Conservation (phyloP, 2,888 invertebrate species). For the Andrena dorsata region DNA sequence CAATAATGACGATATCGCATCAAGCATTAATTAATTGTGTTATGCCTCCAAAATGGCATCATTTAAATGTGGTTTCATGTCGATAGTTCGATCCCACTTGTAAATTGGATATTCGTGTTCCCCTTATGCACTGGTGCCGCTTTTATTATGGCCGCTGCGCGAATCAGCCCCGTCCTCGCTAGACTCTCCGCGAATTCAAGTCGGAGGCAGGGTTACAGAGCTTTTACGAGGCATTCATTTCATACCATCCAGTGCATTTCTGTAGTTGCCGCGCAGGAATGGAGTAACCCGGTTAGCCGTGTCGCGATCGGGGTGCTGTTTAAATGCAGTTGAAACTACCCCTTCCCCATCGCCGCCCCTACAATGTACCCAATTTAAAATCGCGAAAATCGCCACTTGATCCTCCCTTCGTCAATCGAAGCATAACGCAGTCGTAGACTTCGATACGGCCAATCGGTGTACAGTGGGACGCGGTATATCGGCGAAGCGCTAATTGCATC, state of each 20-base stretch:
- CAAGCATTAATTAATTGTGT: slow-evolving; percentile 45
- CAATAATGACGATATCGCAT: slow-evolving; percentile 43
- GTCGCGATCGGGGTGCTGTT: slow-evolving; percentile 1
- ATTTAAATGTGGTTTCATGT: slow-evolving; percentile 32
- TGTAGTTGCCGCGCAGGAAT: slow-evolving; percentile 13
- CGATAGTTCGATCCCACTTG: slow-evolving; percentile 17
- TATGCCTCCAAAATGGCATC: slow-evolving; percentile 25
- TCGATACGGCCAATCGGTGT: slow-evolving; percentile 52
- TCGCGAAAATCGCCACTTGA: slow-evolving; percentile 1
- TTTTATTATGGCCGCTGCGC: slow-evolving; percentile 31
- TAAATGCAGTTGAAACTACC: slow-evolving; percentile 20
- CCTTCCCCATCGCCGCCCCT: background rate
- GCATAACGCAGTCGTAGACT: slow-evolving; percentile 58
- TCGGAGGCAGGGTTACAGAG: slow-evolving; percentile 6
- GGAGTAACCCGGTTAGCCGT: slow-evolving; percentile 26
- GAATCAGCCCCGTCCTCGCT: slow-evolving; percentile 27
- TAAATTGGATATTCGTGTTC: slow-evolving; percentile 39
- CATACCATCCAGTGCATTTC: slow-evolving; percentile 23
- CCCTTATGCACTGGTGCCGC: slow-evolving; percentile 8
- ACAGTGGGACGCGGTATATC: slow-evolving; percentile 73
- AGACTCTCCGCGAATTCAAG: slow-evolving; percentile 2
- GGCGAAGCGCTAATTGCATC: slow-evolving; percentile 78
- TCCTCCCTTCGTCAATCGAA: slow-evolving; percentile 19
- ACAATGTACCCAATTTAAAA: slow-evolving; percentile 40
- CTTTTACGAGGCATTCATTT: slow-evolving; percentile 46